phyloP scores from a whole-genome alignment of 2,888 invertebrate species.

The Tetragonisca angustula region DNA sequence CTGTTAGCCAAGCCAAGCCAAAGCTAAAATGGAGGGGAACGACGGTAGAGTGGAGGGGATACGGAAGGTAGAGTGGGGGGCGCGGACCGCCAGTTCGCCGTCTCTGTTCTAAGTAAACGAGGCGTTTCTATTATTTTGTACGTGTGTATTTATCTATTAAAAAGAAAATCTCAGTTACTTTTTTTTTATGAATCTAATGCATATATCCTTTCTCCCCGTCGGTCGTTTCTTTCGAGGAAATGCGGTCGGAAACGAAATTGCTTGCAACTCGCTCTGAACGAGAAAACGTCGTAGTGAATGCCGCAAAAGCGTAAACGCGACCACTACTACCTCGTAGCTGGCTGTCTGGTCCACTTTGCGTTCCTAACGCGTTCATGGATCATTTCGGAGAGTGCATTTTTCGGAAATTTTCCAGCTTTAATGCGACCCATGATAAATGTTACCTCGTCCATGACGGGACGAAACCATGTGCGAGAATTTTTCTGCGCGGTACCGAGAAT shows the following conservation, averaged over 20 bases:
- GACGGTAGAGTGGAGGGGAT: too few relatives aligned
- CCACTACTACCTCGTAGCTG: neutral
- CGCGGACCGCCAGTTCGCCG: too few relatives aligned
- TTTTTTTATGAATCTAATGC: too few relatives aligned
- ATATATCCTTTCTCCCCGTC: neutral
- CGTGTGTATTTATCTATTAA: too few relatives aligned
- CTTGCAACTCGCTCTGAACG: constrained; percentile 20
- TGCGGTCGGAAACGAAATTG: constrained; percentile 29
- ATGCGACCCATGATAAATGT: constrained; percentile 15
- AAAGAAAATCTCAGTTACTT: too few relatives aligned
- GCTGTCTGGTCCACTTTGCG: neutral
- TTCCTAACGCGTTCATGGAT: constrained; percentile 24
- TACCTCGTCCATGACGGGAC: neutral
- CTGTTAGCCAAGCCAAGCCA: too few relatives aligned
- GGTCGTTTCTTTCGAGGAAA: neutral
- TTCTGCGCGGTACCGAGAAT: neutral
- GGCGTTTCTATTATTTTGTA: too few relatives aligned
- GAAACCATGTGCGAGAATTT: neutral
- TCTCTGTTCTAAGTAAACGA: too few relatives aligned
- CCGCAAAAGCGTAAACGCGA: constrained; percentile 2
- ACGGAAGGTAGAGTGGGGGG: too few relatives aligned
- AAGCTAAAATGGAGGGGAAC: too few relatives aligned
- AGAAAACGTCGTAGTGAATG: constrained; percentile 37
- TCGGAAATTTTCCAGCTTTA: constrained; percentile 20
- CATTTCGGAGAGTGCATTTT: constrained; percentile 35